Evolutionary conservation across 1,140 invertebrate genomes (phyloP).

Genomic region (Microplitis demolitor): DNA sequence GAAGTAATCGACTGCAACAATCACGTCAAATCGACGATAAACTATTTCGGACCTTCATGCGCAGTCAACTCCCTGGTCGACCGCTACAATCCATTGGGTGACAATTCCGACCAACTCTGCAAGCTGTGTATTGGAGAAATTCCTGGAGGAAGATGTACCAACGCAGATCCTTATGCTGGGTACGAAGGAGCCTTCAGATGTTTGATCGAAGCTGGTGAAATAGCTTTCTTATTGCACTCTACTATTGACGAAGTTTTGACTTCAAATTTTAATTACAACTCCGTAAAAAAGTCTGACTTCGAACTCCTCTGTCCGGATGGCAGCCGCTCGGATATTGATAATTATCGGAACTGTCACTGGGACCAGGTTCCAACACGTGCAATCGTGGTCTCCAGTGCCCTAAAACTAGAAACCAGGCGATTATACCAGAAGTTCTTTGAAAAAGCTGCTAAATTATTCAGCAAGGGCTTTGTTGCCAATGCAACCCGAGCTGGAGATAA

Average conservation of each 20-base stretch:
- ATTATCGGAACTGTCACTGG: constrained; percentile 86
- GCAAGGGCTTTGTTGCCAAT: constrained; percentile 28
- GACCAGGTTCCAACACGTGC: constrained; percentile 85
- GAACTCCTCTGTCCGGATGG: constrained; percentile 89
- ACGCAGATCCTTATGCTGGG: constrained; percentile 86
- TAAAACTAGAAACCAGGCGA: constrained; percentile 64
- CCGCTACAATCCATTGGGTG: constrained; percentile 93
- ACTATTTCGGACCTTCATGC: constrained; percentile 90
- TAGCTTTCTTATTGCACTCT: constrained; percentile 91
- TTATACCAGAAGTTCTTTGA: constrained; percentile 65
- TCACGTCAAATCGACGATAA: constrained; percentile 89
- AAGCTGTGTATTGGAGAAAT: constrained; percentile 81
- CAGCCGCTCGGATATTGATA: constrained; percentile 68
- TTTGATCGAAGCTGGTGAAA: constrained; percentile 83
- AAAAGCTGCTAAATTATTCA: constrained; percentile 62
- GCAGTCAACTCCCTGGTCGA: constrained; percentile 90
- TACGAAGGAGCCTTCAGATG: constrained; percentile 90
- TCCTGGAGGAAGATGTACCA: constrained; percentile 79
- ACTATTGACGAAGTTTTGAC: constrained; percentile 77
- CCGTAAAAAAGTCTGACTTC: constrained; percentile 72
- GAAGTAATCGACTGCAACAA: constrained; percentile 93
- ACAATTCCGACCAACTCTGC: constrained; percentile 82
- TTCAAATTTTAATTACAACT: constrained; percentile 63
- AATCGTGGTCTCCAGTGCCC: constrained; percentile 84
- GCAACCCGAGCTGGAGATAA: constrained; percentile 18